These are phyloP conservation scores for Caenorhabditis sulstoni DNA, from an alignment of 2,888 invertebrate species.

Conservation along the genomic window DNA sequence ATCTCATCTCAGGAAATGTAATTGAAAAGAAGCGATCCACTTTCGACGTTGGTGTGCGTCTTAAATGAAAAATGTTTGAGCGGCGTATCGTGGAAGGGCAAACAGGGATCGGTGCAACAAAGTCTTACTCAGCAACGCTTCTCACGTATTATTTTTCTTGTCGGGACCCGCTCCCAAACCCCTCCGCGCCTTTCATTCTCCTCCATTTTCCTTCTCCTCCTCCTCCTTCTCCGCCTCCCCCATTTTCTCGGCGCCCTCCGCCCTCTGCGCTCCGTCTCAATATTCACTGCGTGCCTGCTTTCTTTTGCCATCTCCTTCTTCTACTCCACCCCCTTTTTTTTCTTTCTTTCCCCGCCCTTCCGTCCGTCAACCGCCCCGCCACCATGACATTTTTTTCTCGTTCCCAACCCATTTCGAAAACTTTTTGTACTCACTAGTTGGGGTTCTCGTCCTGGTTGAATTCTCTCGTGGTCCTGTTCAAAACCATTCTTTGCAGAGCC, in stretches of 20 bases:
- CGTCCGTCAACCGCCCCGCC: constrained; percentile 30
- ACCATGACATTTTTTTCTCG: background rate
- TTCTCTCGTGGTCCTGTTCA: background rate
- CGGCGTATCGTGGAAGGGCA: background rate
- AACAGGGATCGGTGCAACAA: constrained; percentile 13
- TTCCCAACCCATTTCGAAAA: background rate
- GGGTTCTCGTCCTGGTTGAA: background rate
- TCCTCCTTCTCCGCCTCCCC: constrained; percentile 25
- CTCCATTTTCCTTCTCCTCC: constrained; percentile 14
- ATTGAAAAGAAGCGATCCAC: background rate
- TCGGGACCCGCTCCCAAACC: constrained; percentile 26
- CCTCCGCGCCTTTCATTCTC: constrained; percentile 1
- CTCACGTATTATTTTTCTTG: constrained; percentile 38
- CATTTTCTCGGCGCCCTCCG: constrained; percentile 28
- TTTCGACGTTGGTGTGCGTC: background rate
- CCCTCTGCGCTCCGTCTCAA: constrained; percentile 35
- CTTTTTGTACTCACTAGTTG: no score
- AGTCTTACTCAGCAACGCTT: constrained; percentile 32
- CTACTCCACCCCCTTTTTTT: constrained; percentile 25
- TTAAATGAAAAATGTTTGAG: no score
- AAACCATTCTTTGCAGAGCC: constrained; percentile 9
- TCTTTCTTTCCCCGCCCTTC: constrained; percentile 12
- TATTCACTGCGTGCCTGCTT: constrained; percentile 44
- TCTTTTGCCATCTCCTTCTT: constrained; percentile 12
- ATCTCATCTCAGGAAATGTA: background rate